These are phyloP conservation scores for Myripristis jacobus DNA, from an alignment of 2,797 vertebrate species.

Conservation along the genomic window DNA sequence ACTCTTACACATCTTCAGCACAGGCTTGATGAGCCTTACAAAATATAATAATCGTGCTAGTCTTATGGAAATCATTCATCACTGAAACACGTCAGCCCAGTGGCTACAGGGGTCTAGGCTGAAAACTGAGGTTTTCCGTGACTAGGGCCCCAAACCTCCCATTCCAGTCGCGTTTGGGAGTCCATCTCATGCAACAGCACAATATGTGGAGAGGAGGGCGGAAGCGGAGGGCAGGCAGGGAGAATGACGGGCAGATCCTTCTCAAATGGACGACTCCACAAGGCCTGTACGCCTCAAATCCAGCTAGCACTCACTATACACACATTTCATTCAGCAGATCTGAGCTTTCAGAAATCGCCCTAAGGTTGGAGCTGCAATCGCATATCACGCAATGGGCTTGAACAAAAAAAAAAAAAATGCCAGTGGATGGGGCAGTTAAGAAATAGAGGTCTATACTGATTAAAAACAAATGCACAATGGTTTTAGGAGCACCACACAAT, in stretches of 20 bases:
- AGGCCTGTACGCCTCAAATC: conserved; percentile 62
- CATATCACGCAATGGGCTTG: neutral
- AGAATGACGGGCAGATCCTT: conserved; percentile 80
- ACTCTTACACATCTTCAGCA: conserved; percentile 10
- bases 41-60: conserved; percentile 3
- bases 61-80: neutral
- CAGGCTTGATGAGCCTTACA: conserved; percentile 1
- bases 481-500: conserved; percentile 48
- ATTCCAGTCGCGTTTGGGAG: conserved; percentile 72
- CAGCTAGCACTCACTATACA: conserved; percentile 46
- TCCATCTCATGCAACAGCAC: conserved; percentile 76
- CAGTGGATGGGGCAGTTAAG: neutral
- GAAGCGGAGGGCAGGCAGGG: conserved; percentile 75
- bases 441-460: conserved; percentile 20
- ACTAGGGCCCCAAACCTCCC: conserved; percentile 69
- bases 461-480: conserved; percentile 41
- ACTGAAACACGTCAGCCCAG: conserved; percentile 7
- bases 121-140: conserved; percentile 47
- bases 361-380: conserved; percentile 17
- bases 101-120: conserved; percentile 29
- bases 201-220: conserved; percentile 66
- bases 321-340: conserved; percentile 43
- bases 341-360: conserved; percentile 24
- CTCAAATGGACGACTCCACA: conserved; percentile 83
- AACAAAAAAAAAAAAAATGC: neutral